These are phyloP conservation scores for Oryzias javanicus DNA, from an alignment of 2,113 vertebrate species.

Conservation along the genomic window DNA sequence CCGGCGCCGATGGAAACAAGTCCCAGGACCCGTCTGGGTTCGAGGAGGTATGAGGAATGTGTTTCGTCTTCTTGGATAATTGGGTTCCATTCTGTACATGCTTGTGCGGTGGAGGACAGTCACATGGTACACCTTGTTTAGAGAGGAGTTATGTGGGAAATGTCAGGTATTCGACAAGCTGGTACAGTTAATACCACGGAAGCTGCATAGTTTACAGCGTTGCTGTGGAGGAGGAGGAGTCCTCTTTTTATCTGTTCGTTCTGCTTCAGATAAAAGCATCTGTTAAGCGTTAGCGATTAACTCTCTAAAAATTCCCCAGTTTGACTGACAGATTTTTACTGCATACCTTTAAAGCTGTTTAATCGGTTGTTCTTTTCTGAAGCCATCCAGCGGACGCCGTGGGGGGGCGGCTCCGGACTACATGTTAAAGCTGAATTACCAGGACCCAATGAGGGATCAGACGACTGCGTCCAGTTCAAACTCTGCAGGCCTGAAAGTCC, in stretches of 20 bases:
- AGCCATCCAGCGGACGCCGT: conserved; percentile 87
- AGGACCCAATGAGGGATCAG: conserved; percentile 88
- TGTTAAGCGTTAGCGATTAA: too few species aligned
- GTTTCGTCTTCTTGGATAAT: not conserved
- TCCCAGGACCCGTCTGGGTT: conserved; percentile 86
- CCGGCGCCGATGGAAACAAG: conserved; percentile 83
- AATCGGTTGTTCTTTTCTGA: conserved; percentile 54
- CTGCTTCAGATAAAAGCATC: too few species aligned
- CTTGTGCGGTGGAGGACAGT: conserved; percentile 29
- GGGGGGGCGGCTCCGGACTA: conserved; percentile 88
- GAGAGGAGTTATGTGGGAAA: conserved; percentile 50
- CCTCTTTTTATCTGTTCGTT: too few species aligned
- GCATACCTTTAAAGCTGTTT: not conserved
- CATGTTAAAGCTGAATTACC: conserved; percentile 92
- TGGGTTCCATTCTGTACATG: conserved; percentile 30
- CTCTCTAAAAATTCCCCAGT: too few species aligned
- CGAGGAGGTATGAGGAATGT: conserved; percentile 85
- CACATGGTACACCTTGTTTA: conserved; percentile 16
- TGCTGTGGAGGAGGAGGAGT: too few species aligned
- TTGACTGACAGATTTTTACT: too few species aligned
- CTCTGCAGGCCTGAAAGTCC: conserved; percentile 82
- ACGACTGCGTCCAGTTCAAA: conserved; percentile 83
- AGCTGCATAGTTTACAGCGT: too few species aligned
- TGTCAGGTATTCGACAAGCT: conserved; percentile 60
- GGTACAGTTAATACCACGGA: conserved; percentile 24